phyloP scores from a whole-genome alignment of 2,113 vertebrate species.

The Candoia aspera region DNA sequence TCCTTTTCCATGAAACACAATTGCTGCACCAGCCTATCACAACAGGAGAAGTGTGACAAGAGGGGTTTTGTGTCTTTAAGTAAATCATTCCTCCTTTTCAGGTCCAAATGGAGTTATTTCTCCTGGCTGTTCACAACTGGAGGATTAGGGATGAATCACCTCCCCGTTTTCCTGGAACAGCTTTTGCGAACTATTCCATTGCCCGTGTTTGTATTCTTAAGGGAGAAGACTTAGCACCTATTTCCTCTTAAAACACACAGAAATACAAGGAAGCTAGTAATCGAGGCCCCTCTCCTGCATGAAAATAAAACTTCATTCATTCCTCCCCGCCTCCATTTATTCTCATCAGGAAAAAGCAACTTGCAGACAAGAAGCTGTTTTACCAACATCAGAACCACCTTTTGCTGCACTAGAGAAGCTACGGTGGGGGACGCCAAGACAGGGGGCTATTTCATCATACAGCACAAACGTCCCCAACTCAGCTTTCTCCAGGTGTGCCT shows the following conservation, averaged over 20 bases:
- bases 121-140: background rate
- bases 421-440: background rate
- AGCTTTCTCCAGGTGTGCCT: background rate
- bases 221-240: background rate
- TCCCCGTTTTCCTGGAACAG: background rate
- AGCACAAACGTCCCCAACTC: background rate
- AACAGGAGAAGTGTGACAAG: background rate
- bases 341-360: background rate
- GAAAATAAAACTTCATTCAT: background rate
- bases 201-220: background rate
- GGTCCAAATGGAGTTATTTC: background rate
- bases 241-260: background rate
- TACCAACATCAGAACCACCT: background rate
- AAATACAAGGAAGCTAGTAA: background rate
- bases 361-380: background rate
- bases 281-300: background rate
- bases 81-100: background rate
- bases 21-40: background rate
- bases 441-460: background rate
- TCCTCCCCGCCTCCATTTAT: background rate
- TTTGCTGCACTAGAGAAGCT: background rate
- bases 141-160: background rate
- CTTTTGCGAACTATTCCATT: background rate
- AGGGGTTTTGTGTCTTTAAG: background rate
- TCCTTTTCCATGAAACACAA: background rate